A percentile compares a stretch with the other conserved stretches of the same genome.
Conservation (phyloP, 2,113 vertebrate genomes). For the Pantherophis guttatus region DNA sequence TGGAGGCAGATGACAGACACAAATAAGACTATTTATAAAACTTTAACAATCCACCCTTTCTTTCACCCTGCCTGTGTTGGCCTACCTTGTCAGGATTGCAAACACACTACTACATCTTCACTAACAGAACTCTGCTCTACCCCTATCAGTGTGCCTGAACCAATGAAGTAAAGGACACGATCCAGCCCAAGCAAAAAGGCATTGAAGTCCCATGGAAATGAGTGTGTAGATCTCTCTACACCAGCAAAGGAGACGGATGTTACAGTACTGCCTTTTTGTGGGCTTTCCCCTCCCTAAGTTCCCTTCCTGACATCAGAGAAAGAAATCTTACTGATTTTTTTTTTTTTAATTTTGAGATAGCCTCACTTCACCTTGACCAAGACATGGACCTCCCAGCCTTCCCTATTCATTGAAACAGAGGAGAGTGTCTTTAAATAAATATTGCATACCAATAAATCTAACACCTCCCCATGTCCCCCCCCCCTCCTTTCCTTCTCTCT, state of each 20-base stretch:
- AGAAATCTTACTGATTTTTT: neutral
- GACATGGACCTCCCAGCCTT: neutral
- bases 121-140: neutral
- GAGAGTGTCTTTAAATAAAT: neutral
- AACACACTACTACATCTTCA: neutral
- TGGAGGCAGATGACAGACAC: neutral
- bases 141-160: neutral
- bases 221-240: neutral
- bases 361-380: neutral
- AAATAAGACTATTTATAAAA: neutral
- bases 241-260: neutral
- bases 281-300: neutral
- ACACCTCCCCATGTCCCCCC: too few species aligned
- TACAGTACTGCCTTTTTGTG: neutral
- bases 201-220: neutral
- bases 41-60: neutral
- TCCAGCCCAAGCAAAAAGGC: neutral
- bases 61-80: neutral
- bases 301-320: neutral
- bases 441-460: neutral
- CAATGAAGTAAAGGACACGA: neutral
- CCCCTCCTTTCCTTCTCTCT: neutral
- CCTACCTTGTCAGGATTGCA: neutral
- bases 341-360: neutral
- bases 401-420: neutral